Evolutionary conservation across 2,797 vertebrate species (phyloP).

Genomic region (Chelon labrosus): DNA sequence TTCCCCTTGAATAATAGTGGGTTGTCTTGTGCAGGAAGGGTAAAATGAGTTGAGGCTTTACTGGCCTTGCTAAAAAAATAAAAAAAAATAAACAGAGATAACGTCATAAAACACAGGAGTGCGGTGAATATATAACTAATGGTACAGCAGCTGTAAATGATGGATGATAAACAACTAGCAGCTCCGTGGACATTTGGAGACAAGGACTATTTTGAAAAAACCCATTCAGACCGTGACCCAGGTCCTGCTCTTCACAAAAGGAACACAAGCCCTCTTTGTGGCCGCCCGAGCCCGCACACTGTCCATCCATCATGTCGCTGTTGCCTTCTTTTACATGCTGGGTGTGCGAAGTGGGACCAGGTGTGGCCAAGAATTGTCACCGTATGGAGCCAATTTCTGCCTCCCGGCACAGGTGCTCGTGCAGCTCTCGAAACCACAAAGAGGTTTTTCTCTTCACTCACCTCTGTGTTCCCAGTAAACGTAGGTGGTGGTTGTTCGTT

Average conservation of each 20-base stretch:
- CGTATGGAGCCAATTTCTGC: constrained; percentile 42
- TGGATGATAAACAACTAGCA: background rate
- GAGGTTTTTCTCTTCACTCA: background rate
- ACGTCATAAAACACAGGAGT: background rate
- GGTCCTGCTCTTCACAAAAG: background rate
- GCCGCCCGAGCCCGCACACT: background rate
- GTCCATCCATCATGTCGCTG: constrained; percentile 16
- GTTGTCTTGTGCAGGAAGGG: no score
- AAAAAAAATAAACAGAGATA: no score
- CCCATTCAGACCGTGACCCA: background rate
- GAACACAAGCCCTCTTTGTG: background rate
- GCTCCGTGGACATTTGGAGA: background rate
- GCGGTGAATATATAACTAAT: background rate
- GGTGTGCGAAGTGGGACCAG: constrained; percentile 44
- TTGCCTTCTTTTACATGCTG: constrained; percentile 6
- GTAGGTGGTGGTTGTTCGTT: constrained; percentile 8
- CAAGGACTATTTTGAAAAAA: background rate
- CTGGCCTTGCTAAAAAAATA: no score
- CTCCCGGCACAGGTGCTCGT: constrained; percentile 4
- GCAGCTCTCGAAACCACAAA: background rate
- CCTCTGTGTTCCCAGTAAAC: background rate
- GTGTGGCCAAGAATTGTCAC: constrained; percentile 46
- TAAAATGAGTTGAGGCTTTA: no score
- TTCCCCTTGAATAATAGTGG: no score
- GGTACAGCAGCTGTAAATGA: background rate